phyloP scores from a whole-genome alignment of 2,113 vertebrate species.

The Bufo gargarizans region DNA sequence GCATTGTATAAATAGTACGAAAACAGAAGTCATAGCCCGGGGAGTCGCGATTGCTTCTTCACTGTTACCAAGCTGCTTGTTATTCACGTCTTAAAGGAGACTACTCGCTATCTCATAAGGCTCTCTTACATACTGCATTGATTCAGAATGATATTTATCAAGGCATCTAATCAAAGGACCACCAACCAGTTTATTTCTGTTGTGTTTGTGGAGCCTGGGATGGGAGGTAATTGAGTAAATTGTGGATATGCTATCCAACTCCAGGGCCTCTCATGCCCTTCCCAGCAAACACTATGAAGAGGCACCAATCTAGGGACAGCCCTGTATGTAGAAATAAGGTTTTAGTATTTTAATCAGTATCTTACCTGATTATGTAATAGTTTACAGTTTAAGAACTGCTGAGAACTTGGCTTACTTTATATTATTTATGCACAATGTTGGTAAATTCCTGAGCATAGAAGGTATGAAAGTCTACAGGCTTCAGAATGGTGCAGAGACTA shows the following conservation, averaged over 20 bases:
- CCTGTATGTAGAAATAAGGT: neutral
- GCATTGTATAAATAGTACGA: constrained; percentile 25
- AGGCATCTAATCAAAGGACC: constrained; percentile 2
- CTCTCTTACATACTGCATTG: neutral
- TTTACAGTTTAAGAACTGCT: neutral
- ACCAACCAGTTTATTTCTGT: neutral
- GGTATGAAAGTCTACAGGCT: too few species aligned
- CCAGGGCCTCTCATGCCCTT: neutral
- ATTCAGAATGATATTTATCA: constrained; percentile 11
- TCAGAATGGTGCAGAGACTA: too few species aligned
- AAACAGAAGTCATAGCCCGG: neutral
- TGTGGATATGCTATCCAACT: neutral
- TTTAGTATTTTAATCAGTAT: neutral
- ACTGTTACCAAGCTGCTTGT: constrained; percentile 22
- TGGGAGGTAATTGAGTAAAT: constrained; percentile 14
- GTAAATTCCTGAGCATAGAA: too few species aligned
- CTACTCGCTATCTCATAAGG: constrained; percentile 24
- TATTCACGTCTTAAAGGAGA: constrained; percentile 27
- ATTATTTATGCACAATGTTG: neutral
- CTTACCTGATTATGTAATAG: neutral
- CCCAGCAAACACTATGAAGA: neutral
- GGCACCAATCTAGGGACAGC: neutral
- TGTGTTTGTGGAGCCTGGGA: neutral
- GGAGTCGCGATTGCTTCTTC: constrained; percentile 39
- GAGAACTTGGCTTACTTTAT: neutral